Base-by-base conservation (phyloP, 2,888 invertebrate species). In the Ornithoptera priamus region DNA sequence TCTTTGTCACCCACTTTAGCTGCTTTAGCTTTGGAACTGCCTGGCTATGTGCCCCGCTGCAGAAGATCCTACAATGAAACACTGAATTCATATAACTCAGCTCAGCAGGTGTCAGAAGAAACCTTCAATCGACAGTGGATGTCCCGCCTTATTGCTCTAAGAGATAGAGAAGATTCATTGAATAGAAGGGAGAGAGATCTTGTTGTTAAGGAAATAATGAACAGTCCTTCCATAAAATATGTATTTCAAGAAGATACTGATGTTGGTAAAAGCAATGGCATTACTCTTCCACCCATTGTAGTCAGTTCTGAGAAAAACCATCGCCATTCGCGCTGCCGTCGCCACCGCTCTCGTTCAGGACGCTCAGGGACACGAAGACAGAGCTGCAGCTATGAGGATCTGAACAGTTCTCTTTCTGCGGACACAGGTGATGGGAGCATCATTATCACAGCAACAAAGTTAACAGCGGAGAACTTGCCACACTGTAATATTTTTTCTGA, bases 341-440 rank as follows among this genome's bases (percentile, higher is more conserved):
- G 78, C 20, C 84, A 86, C 3, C 83, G 85, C 50, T 74, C 82
- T 0, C 78, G 82, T 66, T 88, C 89, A 0, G 76, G 83, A 68
- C 85, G 87, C 36, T 65, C 81, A 5, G 81, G 84, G 20, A 76
- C 77, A 2, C 85, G 86, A 67, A 82, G 90, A 69, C 85, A 87
- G 79, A 89, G 85, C 73, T 87, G 80, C 42, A 86, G 82, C 0
- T 94, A 94, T 72, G 93, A 94, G 67, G 94, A 94, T 74, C 81
- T 94, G 42, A 93, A 94, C 78, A 94, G 94, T 73, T 94, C 94
- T 0, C 81, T 94, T 61, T 94, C 94, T 0, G 94, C 94, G 0
- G 94, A 94, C 72, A 80, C 91, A 5, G 94, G 94, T 0, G 94
- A 94, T 68, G 81, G 88, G 42, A 94, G 94, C 65, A 87, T 93